Evolutionary conservation across 1,140 invertebrate genomes (phyloP).

Genomic region (Bombus confusus): DNA sequence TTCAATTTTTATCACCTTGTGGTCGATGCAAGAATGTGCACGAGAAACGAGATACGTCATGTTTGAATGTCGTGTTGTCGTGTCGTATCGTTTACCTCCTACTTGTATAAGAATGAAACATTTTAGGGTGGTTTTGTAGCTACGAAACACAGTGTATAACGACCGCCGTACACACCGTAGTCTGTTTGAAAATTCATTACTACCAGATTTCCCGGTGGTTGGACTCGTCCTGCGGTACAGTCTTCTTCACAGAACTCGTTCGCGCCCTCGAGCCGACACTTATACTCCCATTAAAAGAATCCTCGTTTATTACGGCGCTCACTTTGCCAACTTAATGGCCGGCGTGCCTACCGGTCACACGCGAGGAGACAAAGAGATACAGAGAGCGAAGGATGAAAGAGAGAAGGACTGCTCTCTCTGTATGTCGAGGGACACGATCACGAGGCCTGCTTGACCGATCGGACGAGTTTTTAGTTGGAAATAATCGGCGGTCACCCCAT

Average conservation of each 20-base stretch:
- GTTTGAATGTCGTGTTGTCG: too few species aligned
- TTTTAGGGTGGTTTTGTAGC: background rate
- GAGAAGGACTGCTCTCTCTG: background rate
- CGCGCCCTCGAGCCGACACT: constrained; percentile 43
- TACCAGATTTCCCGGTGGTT: constrained; percentile 44
- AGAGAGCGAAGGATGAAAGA: background rate
- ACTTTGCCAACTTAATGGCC: constrained; percentile 57
- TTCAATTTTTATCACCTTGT: too few species aligned
- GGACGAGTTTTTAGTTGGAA: constrained; percentile 56
- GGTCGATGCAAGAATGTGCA: too few species aligned
- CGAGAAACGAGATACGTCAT: too few species aligned
- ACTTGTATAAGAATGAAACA: too few species aligned
- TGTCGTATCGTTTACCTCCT: too few species aligned
- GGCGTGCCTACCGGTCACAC: constrained; percentile 47
- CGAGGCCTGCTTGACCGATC: constrained; percentile 50
- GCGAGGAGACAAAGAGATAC: constrained; percentile 3
- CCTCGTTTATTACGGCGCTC: constrained; percentile 56
- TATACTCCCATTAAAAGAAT: constrained; percentile 55
- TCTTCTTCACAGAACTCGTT: constrained; percentile 22
- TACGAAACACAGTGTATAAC: background rate
- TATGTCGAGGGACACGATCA: background rate
- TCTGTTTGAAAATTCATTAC: constrained; percentile 58
- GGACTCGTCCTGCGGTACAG: constrained; percentile 6
- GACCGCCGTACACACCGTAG: background rate
- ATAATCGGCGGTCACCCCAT: constrained; percentile 61